These are phyloP conservation scores for Euzetes globulus DNA, from an alignment of 2,888 invertebrate genomes.

Conservation along the genomic window DNA sequence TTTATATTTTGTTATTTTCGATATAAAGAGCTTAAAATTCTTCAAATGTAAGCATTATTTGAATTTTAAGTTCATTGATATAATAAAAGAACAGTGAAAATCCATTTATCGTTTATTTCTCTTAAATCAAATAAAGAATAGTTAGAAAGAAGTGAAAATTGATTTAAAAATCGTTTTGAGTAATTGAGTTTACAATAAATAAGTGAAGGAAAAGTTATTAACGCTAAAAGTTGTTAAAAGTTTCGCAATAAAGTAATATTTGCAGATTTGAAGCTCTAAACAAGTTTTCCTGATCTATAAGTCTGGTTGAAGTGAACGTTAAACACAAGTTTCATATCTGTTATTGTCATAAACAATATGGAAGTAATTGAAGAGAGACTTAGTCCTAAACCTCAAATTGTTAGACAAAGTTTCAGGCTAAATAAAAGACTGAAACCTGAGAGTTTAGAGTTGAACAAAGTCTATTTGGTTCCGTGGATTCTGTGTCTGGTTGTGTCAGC, in stretches of 20 bases:
- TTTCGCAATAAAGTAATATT: not conserved
- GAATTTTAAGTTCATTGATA: no score
- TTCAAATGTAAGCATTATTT: no score
- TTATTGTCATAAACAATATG: not conserved
- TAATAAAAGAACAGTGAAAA: no score
- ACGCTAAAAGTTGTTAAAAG: not conserved
- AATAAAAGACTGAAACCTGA: not conserved
- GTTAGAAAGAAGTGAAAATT: no score
- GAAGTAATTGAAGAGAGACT: conserved; percentile 19
- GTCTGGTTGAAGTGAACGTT: not conserved
- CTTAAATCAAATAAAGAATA: no score
- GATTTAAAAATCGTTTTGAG: no score
- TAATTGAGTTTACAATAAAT: no score
- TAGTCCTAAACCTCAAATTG: not conserved
- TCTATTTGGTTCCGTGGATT: conserved; percentile 27
- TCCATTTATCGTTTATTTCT: no score
- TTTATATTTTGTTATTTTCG: no score
- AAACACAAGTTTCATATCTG: not conserved
- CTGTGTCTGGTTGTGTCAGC: not conserved
- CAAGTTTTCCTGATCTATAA: not conserved
- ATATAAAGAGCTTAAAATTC: no score
- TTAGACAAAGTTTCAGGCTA: not conserved
- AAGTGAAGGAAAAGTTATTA: not conserved
- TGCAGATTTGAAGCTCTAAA: no score
- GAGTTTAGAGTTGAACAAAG: not conserved